Evolutionary conservation across 2,113 vertebrate species (phyloP).

Genomic region (Narcine bancroftii): DNA sequence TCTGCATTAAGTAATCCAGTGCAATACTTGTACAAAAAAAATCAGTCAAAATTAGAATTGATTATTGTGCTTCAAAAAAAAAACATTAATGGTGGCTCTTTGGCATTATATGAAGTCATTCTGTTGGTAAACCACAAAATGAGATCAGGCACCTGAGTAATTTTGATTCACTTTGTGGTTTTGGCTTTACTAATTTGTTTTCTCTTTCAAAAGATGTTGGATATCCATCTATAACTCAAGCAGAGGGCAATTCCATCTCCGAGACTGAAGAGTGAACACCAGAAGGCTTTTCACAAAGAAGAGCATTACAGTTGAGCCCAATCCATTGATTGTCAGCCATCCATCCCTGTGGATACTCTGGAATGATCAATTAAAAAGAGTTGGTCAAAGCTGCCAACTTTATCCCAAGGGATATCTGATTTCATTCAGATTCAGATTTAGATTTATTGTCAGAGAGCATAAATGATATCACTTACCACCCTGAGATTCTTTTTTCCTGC

Average conservation of each 20-base stretch:
- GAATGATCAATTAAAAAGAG: too few relatives aligned
- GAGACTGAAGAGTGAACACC: not conserved
- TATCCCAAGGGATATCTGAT: not conserved
- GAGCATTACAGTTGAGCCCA: not conserved
- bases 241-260: too few relatives aligned
- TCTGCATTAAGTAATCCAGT: not conserved
- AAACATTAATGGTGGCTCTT: not conserved
- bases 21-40: not conserved
- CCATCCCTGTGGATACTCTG: not conserved
- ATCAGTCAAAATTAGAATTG: not conserved
- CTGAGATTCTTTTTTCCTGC: too few relatives aligned
- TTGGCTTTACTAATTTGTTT: not conserved
- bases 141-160: not conserved
- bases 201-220: not conserved
- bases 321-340: not conserved
- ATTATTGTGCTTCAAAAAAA: not conserved
- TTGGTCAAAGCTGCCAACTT: not conserved
- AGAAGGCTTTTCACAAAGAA: not conserved
- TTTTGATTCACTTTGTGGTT: not conserved
- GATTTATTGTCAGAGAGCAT: too few relatives aligned
- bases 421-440: too few relatives aligned
- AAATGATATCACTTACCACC: too few relatives aligned
- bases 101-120: not conserved
- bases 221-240: too few relatives aligned
- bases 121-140: not conserved